Base-by-base conservation (phyloP, 2,113 vertebrate species). In the Nerophis ophidion region DNA sequence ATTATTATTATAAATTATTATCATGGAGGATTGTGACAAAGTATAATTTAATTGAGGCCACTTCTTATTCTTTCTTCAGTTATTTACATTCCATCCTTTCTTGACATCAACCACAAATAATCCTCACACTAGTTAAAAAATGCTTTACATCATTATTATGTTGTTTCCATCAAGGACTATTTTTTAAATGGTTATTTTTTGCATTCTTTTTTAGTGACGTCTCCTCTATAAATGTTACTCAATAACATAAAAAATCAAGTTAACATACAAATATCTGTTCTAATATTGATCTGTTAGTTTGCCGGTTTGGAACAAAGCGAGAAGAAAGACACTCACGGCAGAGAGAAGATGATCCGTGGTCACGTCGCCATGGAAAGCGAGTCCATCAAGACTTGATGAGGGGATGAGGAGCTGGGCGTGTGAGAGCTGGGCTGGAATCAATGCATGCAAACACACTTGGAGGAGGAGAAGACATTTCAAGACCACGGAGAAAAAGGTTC, bases 291-390 rank as follows among this genome's bases (percentile, higher is more conserved):
- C 11, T 38, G 3, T 10, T 40, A 40, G 8, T 2, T 9, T 2
- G 10, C 38, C 9, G 8, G 6, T 5, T 1, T 35, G 7, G 15
- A 48, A 74, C n/a, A 70, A 68, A 16, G 5, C 15, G 5, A 10
- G 70, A 81, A 50, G 17, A 51, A 15, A 47, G 5, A 50, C 17
- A 81, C 87, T 87, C 60, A 89, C 89, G 35, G 68, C 48, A 36
- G 40, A 80, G 54, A 51, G 54, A 61, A 47, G 48, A 52, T 68
- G 44, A 1, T 68, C 64, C 62, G 68, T 74, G 52, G 62, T 82
- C 66, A 70, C 46, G 49, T 66, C 65, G 26, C 63, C 8, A 26
- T 57, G 65, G 54, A 14, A 60, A 61, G 70, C 61, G 57, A 59
- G 51, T 78, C 54, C 57, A 48, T 49, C 62, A 50, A 48, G 49